Evolutionary conservation across 2,888 invertebrate species (phyloP).

Genomic region (Chironomus tentans): DNA sequence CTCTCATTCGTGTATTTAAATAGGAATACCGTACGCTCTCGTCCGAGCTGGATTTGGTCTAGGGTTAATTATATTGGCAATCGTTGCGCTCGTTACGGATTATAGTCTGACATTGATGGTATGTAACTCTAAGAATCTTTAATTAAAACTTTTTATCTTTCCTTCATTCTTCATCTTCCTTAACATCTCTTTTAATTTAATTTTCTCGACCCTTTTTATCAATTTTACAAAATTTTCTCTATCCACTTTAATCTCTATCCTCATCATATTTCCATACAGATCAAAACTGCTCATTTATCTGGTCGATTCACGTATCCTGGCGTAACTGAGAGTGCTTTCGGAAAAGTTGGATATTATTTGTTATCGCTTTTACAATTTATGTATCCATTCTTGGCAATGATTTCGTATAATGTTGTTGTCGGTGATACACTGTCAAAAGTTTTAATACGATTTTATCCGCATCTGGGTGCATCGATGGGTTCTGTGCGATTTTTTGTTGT

Average conservation of each 20-base stretch:
- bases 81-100: conserved; percentile 69
- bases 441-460: conserved; percentile 55
- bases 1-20: not conserved
- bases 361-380: conserved; percentile 67
- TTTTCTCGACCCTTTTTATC: not conserved
- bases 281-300: conserved; percentile 52
- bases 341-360: conserved; percentile 65
- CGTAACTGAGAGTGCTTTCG: conserved; percentile 72
- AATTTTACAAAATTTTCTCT: not conserved
- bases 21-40: conserved; percentile 69
- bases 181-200: not conserved
- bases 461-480: conserved; percentile 42
- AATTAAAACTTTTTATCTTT: conserved; percentile 10
- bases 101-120: conserved; percentile 74
- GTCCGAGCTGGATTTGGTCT: conserved; percentile 72
- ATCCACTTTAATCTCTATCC: not conserved
- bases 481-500: conserved; percentile 48
- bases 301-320: conserved; percentile 66
- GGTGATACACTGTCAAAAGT: conserved; percentile 80
- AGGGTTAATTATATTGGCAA: conserved; percentile 57
- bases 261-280: not conserved
- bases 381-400: conserved; percentile 80
- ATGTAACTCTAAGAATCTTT: conserved; percentile 32
- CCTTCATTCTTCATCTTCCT: not conserved
- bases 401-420: conserved; percentile 78